A percentile compares a stretch with the other conserved stretches of the same genome.
Conservation (phyloP, 2,797 vertebrate species). For the Lepilemur septentrionalis region DNA sequence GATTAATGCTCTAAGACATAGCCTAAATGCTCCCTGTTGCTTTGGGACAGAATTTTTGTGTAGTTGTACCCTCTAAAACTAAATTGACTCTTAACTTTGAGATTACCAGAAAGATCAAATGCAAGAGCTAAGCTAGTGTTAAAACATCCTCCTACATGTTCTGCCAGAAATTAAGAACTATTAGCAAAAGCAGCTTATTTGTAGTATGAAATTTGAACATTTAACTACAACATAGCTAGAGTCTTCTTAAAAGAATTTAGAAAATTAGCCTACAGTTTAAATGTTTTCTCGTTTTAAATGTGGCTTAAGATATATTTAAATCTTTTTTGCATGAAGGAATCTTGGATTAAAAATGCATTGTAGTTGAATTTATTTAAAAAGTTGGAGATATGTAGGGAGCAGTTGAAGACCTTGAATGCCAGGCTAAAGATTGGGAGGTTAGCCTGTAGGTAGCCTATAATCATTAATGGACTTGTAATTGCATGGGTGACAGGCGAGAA, state of each 20-base stretch:
- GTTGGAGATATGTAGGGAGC: not conserved
- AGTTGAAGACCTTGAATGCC: not conserved
- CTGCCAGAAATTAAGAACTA: conserved; percentile 9
- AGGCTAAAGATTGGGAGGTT: not conserved
- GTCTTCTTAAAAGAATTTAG: not conserved
- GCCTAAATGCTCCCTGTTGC: not conserved
- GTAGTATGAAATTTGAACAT: not conserved
- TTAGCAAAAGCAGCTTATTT: not conserved
- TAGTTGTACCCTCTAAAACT: not conserved
- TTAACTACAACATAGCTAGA: not conserved
- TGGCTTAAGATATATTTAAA: conserved; percentile 15
- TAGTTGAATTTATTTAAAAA: not conserved
- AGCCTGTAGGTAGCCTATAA: not conserved
- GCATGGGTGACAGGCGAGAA: not conserved
- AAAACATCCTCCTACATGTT: not conserved
- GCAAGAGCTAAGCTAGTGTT: not conserved
- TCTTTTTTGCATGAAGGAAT: conserved; percentile 11
- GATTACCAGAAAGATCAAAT: not conserved
- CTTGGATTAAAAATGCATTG: not conserved
- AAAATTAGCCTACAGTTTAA: not conserved
- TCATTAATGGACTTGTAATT: not conserved
- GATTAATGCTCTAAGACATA: not conserved
- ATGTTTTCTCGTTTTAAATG: conserved; percentile 37
- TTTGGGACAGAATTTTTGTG: not conserved
- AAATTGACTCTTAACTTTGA: conserved; percentile 15